Percentiles rank a stretch among this genome's conserved stretches.
These are phyloP conservation scores for Lepidurus arcticus DNA, from an alignment of 1,140 invertebrate species.

Conservation along the genomic window DNA sequence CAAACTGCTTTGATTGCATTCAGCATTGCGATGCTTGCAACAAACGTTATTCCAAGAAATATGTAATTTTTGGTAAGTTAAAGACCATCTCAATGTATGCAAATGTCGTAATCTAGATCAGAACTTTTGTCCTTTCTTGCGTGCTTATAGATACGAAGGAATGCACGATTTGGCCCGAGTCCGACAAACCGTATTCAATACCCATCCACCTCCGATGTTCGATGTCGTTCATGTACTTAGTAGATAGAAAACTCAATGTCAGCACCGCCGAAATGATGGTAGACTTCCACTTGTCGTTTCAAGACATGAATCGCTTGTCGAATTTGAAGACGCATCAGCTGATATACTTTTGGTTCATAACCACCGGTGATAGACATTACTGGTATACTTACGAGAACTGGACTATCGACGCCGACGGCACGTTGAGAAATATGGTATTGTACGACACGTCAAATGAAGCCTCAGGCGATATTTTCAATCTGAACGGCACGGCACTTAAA, in stretches of 20 bases:
- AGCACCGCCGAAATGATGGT: background rate
- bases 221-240: background rate
- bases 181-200: background rate
- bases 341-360: background rate
- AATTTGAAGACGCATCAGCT: background rate
- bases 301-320: background rate
- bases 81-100: background rate
- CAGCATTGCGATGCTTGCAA: background rate
- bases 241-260: background rate
- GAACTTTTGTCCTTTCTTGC: background rate
- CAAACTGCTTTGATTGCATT: background rate
- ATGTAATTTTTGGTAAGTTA: background rate
- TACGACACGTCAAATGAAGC: background rate
- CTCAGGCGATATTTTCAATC: background rate
- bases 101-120: background rate
- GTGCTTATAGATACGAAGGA: background rate
- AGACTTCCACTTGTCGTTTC: background rate
- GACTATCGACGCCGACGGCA: background rate
- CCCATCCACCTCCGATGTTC: background rate
- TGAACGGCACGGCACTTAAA: background rate
- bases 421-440: background rate
- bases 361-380: background rate
- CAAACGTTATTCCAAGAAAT: background rate
- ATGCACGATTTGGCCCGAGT: background rate
- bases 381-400: background rate